A percentile compares a stretch with the other conserved stretches of the same genome.
These are phyloP conservation scores for Tetranychus piercei DNA, from an alignment of 2,888 invertebrate genomes.

Conservation along the genomic window DNA sequence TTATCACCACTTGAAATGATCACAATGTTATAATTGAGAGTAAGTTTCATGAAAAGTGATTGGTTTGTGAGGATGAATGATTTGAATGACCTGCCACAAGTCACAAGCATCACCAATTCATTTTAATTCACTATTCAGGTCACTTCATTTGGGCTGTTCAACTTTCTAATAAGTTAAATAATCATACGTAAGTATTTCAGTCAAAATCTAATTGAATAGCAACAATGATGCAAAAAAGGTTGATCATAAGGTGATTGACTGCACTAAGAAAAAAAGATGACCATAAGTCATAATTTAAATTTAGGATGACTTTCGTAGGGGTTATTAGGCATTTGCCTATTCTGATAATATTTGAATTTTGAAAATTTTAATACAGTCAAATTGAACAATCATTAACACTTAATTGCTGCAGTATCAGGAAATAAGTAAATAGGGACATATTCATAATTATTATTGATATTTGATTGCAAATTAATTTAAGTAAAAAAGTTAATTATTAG, in stretches of 20 bases:
- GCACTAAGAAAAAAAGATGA: no score
- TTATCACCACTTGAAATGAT: no score
- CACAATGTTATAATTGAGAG: neutral
- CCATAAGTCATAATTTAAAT: no score
- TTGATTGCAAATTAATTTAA: neutral
- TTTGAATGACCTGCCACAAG: neutral
- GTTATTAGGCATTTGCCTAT: no score
- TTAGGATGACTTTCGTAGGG: no score
- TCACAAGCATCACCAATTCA: neutral
- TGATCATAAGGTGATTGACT: no score
- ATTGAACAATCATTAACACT: no score
- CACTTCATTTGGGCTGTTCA: neutral
- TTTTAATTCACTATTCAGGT: neutral
- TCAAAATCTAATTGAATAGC: neutral
- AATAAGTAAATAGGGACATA: no score
- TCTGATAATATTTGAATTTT: no score
- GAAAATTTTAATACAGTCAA: no score
- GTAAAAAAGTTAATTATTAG: neutral
- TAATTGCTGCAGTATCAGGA: no score
- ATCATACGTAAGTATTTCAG: neutral
- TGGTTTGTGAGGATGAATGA: neutral
- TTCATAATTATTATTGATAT: neutral
- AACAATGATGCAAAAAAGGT: neutral
- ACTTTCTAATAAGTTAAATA: neutral
- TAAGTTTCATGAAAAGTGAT: neutral